Percentiles rank a stretch among this genome's conserved stretches.
phyloP scores from a whole-genome alignment of 2,797 vertebrate species.

The Diplodus puntazzo region DNA sequence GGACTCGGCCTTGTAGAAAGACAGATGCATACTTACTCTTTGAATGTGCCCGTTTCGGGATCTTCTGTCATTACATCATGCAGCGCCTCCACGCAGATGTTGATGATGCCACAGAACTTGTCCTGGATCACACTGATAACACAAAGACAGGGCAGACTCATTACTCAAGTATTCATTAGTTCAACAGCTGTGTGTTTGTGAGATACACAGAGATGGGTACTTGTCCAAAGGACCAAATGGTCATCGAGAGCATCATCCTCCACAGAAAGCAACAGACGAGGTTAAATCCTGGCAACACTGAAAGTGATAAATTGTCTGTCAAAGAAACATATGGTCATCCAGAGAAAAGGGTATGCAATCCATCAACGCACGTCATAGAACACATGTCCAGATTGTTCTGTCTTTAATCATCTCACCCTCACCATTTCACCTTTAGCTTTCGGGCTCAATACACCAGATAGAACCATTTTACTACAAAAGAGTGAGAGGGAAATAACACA shows the following conservation, averaged over 20 bases:
- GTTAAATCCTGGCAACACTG: conserved; percentile 21
- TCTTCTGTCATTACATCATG: conserved; percentile 99
- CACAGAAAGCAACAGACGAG: neutral
- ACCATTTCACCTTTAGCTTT: conserved; percentile 18
- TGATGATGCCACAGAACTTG: conserved; percentile 98
- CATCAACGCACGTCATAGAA: conserved; percentile 24
- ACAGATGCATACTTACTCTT: conserved; percentile 89
- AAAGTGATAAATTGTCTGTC: conserved; percentile 39
- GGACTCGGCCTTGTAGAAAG: neutral
- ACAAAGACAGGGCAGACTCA: conserved; percentile 58
- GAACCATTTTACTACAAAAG: neutral
- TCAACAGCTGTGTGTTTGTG: conserved; percentile 11
- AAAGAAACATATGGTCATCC: conserved; percentile 28
- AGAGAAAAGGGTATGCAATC: conserved; percentile 22
- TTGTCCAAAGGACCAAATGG: conserved; percentile 16
- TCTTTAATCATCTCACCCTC: neutral
- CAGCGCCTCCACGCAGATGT: conserved; percentile 94
- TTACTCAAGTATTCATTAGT: conserved; percentile 32
- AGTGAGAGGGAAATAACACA: neutral
- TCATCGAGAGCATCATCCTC: conserved; percentile 12
- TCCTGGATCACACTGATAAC: conserved; percentile 93
- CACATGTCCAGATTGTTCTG: conserved; percentile 12
- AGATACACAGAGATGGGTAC: neutral
- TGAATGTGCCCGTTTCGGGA: conserved; percentile 92
- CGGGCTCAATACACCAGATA: neutral